phyloP scores from a whole-genome alignment of 2,888 invertebrate genomes.

The Cephus nigrinus region DNA sequence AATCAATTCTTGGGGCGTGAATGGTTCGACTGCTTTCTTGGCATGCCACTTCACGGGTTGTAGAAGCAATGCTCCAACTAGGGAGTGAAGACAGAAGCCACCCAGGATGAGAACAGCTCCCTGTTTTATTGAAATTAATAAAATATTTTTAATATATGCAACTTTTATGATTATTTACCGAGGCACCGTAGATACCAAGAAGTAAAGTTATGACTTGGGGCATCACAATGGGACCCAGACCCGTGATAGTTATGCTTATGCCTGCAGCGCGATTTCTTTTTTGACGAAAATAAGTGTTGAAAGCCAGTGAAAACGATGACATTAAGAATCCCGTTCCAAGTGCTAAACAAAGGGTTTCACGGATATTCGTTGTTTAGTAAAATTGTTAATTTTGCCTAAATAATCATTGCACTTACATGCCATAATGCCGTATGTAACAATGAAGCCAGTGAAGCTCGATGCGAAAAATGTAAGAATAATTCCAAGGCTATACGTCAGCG shows the following conservation, averaged over 20 bases:
- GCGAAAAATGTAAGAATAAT: slow-evolving; percentile 72
- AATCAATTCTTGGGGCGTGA: neutral
- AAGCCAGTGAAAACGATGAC: slow-evolving; percentile 73
- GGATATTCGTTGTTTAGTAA: neutral
- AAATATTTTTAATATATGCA: neutral
- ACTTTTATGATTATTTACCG: slow-evolving; percentile 39
- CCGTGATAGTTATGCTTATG: slow-evolving; percentile 74
- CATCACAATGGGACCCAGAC: slow-evolving; percentile 76
- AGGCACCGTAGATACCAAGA: slow-evolving; percentile 70
- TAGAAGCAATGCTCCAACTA: slow-evolving; percentile 72
- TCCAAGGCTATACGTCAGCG: slow-evolving; percentile 70
- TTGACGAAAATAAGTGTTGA: slow-evolving; percentile 75
- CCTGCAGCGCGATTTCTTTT: slow-evolving; percentile 74
- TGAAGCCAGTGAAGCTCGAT: slow-evolving; percentile 70
- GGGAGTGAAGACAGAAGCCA: slow-evolving; percentile 72
- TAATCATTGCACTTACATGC: slow-evolving; percentile 71
- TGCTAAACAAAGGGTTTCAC: slow-evolving; percentile 67
- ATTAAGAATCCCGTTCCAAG: slow-evolving; percentile 72
- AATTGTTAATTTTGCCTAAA: neutral
- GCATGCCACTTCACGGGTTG: slow-evolving; percentile 78
- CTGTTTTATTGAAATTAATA: slow-evolving; percentile 40
- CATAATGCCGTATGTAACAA: slow-evolving; percentile 76
- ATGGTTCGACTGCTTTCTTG: slow-evolving; percentile 34
- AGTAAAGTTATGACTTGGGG: slow-evolving; percentile 72
- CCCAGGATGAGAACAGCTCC: slow-evolving; percentile 74